A percentile compares a stretch with the other conserved stretches of the same genome.
Evolutionary conservation across 2,888 invertebrate species (phyloP).

Genomic region (Nomada goodeniana): DNA sequence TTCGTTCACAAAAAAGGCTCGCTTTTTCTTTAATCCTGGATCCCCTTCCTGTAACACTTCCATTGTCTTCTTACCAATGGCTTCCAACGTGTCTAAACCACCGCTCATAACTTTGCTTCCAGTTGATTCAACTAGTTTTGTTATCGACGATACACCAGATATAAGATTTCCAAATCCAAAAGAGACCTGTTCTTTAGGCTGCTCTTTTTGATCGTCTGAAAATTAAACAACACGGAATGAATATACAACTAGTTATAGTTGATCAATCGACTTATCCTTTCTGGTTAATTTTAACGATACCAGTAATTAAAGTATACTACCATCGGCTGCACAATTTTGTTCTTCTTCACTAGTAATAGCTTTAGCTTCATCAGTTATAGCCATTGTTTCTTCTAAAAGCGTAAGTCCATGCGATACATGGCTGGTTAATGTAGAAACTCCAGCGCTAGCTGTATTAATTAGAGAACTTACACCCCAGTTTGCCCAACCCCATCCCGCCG

Average conservation of each 20-base stretch:
- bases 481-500: constrained; percentile 87
- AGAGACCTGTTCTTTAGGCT: constrained; percentile 73
- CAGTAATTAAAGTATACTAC: constrained; percentile 36
- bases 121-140: constrained; percentile 90
- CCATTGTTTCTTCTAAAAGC: constrained; percentile 92
- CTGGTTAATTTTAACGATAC: constrained; percentile 5
- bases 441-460: constrained; percentile 90
- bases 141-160: constrained; percentile 87
- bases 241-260: constrained; percentile 3
- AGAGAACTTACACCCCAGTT: constrained; percentile 91
- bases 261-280: neutral
- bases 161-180: constrained; percentile 88
- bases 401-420: constrained; percentile 93
- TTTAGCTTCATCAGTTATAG: constrained; percentile 93
- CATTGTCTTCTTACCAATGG: constrained; percentile 97
- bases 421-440: constrained; percentile 91
- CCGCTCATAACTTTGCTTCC: constrained; percentile 91
- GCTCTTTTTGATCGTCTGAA: constrained; percentile 62
- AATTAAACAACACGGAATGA: constrained; percentile 29
- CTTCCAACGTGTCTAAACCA: constrained; percentile 94
- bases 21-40: constrained; percentile 93
- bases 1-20: constrained; percentile 88
- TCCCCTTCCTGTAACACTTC: constrained; percentile 96
- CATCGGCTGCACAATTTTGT: constrained; percentile 28
- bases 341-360: constrained; percentile 85